phyloP scores from a whole-genome alignment of 2,113 vertebrate species.

The Benitochromis conjunctus region DNA sequence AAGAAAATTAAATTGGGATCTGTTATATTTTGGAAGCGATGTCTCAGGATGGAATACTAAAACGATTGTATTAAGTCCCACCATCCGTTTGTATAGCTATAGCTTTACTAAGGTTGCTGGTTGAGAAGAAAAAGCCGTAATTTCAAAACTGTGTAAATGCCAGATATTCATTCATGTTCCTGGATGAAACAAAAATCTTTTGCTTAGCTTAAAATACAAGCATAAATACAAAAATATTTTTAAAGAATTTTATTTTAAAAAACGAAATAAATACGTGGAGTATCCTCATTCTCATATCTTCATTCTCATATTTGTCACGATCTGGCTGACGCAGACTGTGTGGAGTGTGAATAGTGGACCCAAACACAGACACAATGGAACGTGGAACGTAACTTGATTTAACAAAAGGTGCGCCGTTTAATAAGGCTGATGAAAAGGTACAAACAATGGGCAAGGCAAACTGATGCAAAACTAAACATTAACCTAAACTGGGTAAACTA shows the following conservation, averaged over 20 bases:
- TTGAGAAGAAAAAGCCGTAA: not conserved
- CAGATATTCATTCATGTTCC: not conserved
- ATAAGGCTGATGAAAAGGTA: not conserved
- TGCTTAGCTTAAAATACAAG: not conserved
- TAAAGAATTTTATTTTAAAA: not conserved
- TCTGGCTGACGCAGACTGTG: not conserved
- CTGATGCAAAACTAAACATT: not conserved
- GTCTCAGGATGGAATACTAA: not conserved
- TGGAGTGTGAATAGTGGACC: not conserved
- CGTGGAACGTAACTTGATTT: not conserved
- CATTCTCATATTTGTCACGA: too few relatives aligned
- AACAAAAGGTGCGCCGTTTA: not conserved
- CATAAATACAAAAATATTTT: not conserved
- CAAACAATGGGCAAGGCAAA: not conserved
- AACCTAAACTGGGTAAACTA: not conserved
- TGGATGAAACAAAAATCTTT: not conserved
- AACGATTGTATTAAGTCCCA: not conserved
- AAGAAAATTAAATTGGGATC: constrained; percentile 16
- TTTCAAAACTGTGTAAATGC: not conserved
- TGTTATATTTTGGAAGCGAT: not conserved
- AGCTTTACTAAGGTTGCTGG: not conserved
- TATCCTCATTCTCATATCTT: not conserved
- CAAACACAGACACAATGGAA: not conserved
- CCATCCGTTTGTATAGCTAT: not conserved
- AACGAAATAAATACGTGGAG: not conserved